Percentiles rank a stretch among this genome's conserved stretches.
Evolutionary conservation across 2,888 invertebrate species (phyloP).

Genomic region (Dilophus febrilis): DNA sequence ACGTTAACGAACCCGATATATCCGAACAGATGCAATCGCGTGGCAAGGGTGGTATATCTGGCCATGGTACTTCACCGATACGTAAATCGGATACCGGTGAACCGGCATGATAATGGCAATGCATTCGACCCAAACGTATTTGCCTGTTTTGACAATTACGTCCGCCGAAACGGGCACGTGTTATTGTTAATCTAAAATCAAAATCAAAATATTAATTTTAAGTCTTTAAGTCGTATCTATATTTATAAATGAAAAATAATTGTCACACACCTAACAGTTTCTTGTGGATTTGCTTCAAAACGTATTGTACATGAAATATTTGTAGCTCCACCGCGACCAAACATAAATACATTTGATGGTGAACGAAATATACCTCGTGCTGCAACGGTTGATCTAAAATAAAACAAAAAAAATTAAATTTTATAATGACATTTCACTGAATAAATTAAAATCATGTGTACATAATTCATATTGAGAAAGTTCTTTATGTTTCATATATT

Average conservation of each 20-base stretch:
- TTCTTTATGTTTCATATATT: too few relatives aligned
- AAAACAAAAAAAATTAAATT: neutral
- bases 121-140: slow-evolving; percentile 41
- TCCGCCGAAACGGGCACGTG: slow-evolving; percentile 8
- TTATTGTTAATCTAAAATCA: slow-evolving; percentile 7
- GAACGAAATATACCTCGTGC: slow-evolving; percentile 50
- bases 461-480: too few relatives aligned
- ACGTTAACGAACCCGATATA: slow-evolving; percentile 43
- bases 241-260: too few relatives aligned
- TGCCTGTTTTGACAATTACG: slow-evolving; percentile 7
- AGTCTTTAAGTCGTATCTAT: too few relatives aligned
- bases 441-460: too few relatives aligned
- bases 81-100: slow-evolving; percentile 40
- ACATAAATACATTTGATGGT: slow-evolving; percentile 65
- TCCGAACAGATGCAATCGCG: slow-evolving; percentile 60
- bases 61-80: slow-evolving; percentile 54
- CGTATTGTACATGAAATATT: slow-evolving; percentile 58
- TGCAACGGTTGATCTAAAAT: slow-evolving; percentile 33
- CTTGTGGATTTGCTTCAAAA: slow-evolving; percentile 52
- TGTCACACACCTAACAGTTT: slow-evolving; percentile 34
- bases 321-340: slow-evolving; percentile 61
- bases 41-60: slow-evolving; percentile 40
- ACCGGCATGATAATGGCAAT: slow-evolving; percentile 35
- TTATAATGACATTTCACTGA: neutral
- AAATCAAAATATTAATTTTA: too few relatives aligned